Evolutionary conservation across 2,888 invertebrate genomes (phyloP).

Genomic region (Agonopterix subpropinquella): DNA sequence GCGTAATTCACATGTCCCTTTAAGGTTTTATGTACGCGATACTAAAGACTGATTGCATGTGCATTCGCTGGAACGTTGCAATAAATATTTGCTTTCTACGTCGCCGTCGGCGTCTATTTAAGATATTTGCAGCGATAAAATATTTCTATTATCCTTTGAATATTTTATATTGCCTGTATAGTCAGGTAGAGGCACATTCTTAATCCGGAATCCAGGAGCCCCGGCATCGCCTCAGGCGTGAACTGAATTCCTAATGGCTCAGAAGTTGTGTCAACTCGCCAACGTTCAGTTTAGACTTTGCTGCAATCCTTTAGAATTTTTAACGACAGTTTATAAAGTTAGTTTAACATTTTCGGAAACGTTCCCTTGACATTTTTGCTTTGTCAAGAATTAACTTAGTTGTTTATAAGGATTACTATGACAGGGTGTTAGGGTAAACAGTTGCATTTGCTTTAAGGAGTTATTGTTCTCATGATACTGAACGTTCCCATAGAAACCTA

Average conservation of each 20-base stretch:
- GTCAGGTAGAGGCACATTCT: constrained; percentile 5
- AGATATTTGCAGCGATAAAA: background rate
- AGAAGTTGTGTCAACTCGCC: constrained; percentile 3
- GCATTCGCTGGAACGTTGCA: too few species aligned
- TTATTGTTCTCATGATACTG: too few species aligned
- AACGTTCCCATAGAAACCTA: too few species aligned
- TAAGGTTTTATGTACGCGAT: background rate
- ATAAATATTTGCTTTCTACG: too few species aligned
- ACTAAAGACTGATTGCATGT: background rate
- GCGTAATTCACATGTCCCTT: background rate
- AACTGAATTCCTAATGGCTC: background rate
- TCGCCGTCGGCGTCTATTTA: background rate
- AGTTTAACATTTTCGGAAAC: background rate
- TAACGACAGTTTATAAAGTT: background rate
- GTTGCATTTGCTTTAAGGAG: too few species aligned
- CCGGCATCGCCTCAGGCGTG: background rate
- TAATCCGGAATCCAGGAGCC: constrained; percentile 4
- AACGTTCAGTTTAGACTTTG: constrained; percentile 1
- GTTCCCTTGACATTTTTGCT: too few species aligned
- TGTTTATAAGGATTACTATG: too few species aligned
- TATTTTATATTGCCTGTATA: background rate
- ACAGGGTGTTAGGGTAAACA: too few species aligned
- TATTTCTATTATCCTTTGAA: background rate
- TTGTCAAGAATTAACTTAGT: too few species aligned
- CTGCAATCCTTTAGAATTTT: background rate